These are phyloP conservation scores for Napeogenes inachia DNA, from an alignment of 2,888 invertebrate genomes.

Conservation along the genomic window DNA sequence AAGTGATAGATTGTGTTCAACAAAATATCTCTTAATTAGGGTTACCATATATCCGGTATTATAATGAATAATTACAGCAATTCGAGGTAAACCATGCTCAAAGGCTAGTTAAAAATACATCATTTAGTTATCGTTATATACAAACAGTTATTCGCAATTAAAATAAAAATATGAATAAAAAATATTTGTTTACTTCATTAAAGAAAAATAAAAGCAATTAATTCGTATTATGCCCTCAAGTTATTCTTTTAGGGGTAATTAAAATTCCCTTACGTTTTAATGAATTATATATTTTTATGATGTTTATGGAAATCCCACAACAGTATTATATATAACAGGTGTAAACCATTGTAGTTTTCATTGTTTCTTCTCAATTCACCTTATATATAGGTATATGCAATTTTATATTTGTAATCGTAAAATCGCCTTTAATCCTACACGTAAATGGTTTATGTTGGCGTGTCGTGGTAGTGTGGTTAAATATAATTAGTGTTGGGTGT, in stretches of 20 bases:
- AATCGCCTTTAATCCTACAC: background rate
- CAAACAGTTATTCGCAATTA: background rate
- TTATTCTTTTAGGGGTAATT: background rate
- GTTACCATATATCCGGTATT: no score
- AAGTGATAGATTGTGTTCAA: no score
- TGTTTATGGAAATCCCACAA: background rate
- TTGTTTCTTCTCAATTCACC: background rate
- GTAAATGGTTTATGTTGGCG: slow-evolving; percentile 10
- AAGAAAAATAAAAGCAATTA: background rate
- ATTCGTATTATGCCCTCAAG: background rate
- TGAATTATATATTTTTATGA: background rate
- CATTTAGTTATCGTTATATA: no score
- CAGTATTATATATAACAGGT: no score
- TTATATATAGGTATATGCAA: background rate
- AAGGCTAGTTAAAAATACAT: no score
- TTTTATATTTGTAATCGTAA: background rate
- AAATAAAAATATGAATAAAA: background rate
- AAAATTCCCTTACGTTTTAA: background rate
- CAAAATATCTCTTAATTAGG: no score
- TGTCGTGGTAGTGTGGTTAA: slow-evolving; percentile 4
- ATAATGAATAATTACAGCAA: no score
- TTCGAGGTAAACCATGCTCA: no score
- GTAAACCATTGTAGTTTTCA: no score
- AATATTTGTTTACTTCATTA: background rate
- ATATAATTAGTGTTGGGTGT: slow-evolving; percentile 17